Evolutionary conservation across 2,113 vertebrate species (phyloP), one percentile per base, ranked within the genome.

Genomic region (Anseranas semipalmata): DNA sequence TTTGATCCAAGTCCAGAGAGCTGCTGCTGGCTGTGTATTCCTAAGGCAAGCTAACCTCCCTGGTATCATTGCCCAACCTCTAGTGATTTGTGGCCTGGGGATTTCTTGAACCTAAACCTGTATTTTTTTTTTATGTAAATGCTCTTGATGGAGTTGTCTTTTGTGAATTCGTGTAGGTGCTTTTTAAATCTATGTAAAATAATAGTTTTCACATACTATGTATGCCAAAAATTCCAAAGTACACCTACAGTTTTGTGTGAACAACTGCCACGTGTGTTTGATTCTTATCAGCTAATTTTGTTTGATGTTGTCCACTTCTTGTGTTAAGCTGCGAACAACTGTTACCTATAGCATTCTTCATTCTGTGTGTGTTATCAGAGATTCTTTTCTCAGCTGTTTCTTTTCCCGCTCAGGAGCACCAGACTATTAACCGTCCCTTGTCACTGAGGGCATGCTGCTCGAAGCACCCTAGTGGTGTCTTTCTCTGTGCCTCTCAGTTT

Each of bases 161-260:
- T 39, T 68, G 16, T 85, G 75, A 52, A 68, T 83, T 76, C 60
- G 6, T 70, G 7, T 39, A 80, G 32, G 25, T 33, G 12, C n/a
- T 79, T 85, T 85, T 79, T 13, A 72, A 52, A 68, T 82, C 32
- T 76, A 1, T 68, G 24, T 85, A 65, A 77, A 88, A 76, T 73
- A 33, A 39, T 60, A 35, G 9, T 52, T 59, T 43, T 90, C 33
- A 28, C 22, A 11, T 56, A 27, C 24, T 41, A 3, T 71, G n/a
- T 41, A 3, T 71, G n/a, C 79, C 83, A 80, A 63, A 79, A 94
- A 90, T 74, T 88, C 45, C 35, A 39, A 55, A 95, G 86, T 81
- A 90, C 65, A 74, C 46, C 6, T 65, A 1, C 48, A 33, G 12
- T 72, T 30, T 85, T 78, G 12, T 60, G 27, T 83, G 82, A 94